Percentiles rank a stretch among this genome's conserved stretches.
Conservation (phyloP, 35 echinoderm and acorn worm species). For the Anneissia japonica region DNA sequence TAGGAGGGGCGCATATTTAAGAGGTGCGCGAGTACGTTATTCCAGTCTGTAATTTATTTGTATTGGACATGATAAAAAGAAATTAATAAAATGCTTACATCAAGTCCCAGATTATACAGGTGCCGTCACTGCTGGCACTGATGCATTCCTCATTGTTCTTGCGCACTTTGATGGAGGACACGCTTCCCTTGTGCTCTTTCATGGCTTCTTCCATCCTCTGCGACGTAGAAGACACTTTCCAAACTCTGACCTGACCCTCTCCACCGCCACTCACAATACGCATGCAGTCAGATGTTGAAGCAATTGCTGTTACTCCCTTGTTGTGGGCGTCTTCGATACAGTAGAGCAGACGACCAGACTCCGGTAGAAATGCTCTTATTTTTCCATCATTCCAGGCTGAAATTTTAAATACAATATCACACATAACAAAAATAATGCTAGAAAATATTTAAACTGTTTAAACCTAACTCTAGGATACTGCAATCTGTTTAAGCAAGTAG, state of each 20-base stretch:
- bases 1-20: too few species aligned
- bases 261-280: conserved; percentile 92
- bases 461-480: too few species aligned
- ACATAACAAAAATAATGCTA: too few species aligned
- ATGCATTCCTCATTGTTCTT: conserved; percentile 76
- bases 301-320: conserved; percentile 86
- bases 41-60: too few species aligned
- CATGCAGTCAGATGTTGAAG: conserved; percentile 75
- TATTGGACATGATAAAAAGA: background rate
- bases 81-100: conserved; percentile 38
- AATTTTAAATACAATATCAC: background rate
- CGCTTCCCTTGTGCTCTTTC: conserved; percentile 97
- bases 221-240: conserved; percentile 16
- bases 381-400: conserved; percentile 95
- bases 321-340: conserved; percentile 88
- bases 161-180: conserved; percentile 71
- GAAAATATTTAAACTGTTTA: too few species aligned
- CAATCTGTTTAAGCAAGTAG: too few species aligned
- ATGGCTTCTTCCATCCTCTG: conserved; percentile 41
- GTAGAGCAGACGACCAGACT: conserved; percentile 77
- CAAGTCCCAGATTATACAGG: conserved; percentile 98
- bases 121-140: conserved; percentile 86
- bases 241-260: conserved; percentile 87
- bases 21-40: too few species aligned
- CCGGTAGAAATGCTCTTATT: conserved; percentile 73